phyloP scores from a whole-genome alignment of 2,113 vertebrate species.

The Pygoscelis adeliae region DNA sequence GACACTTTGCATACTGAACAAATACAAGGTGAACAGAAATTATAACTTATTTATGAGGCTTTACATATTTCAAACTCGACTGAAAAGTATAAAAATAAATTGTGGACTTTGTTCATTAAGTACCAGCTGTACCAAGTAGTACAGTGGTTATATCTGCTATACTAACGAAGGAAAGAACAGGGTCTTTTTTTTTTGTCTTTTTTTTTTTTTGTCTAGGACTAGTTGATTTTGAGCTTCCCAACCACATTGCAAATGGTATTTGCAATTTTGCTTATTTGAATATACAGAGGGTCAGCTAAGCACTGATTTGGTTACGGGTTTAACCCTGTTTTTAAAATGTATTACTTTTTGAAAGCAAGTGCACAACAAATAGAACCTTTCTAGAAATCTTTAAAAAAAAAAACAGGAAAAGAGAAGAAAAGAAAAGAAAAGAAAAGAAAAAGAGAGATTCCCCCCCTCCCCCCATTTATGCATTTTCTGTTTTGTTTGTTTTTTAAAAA shows the following conservation, averaged over 20 bases:
- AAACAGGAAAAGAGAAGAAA: neutral
- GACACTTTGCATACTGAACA: conserved; percentile 74
- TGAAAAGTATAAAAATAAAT: conserved; percentile 83
- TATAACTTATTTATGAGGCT: conserved; percentile 75
- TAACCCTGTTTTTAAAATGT: conserved; percentile 65
- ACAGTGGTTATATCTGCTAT: conserved; percentile 55
- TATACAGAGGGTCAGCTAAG: conserved; percentile 60
- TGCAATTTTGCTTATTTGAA: conserved; percentile 12
- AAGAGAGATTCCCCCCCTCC: conserved; percentile 15
- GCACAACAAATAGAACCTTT: conserved; percentile 81
- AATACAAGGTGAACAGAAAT: conserved; percentile 75
- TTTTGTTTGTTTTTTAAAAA: conserved; percentile 69
- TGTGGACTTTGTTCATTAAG: conserved; percentile 77
- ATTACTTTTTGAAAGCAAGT: conserved; percentile 81
- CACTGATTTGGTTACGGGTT: conserved; percentile 72
- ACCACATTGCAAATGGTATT: neutral
- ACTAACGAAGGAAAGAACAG: conserved; percentile 61
- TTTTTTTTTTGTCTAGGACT: conserved; percentile 46
- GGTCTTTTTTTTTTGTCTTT: neutral
- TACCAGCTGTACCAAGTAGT: conserved; percentile 47
- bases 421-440: conserved; percentile 8
- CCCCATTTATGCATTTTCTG: conserved; percentile 51
- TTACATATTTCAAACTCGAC: conserved; percentile 76
- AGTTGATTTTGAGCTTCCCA: conserved; percentile 69
- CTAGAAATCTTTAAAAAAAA: conserved; percentile 74